Conservation (phyloP, 2,888 invertebrate species). For the Steromphala cineraria region DNA sequence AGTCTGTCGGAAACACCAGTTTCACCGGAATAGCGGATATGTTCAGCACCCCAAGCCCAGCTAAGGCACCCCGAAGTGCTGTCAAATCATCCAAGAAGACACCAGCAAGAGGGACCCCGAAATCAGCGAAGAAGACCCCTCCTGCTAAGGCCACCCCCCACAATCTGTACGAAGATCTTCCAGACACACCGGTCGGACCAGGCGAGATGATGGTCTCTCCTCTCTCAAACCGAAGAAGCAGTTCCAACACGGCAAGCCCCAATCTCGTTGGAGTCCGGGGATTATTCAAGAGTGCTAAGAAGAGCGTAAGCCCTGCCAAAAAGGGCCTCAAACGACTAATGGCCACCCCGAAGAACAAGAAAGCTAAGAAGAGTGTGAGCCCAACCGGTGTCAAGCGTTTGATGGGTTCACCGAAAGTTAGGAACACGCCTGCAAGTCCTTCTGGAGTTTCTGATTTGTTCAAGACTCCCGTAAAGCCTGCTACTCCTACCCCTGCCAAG, state of each 20-base stretch:
- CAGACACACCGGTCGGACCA: slow-evolving; percentile 72
- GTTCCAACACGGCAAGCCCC: slow-evolving; percentile 41
- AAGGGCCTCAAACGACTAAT: slow-evolving; percentile 23
- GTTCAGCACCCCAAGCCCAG: slow-evolving; percentile 29
- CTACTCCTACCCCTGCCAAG: slow-evolving; percentile 25
- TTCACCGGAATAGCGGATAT: slow-evolving; percentile 31
- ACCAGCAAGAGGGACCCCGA: background rate
- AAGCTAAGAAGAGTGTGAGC: slow-evolving; percentile 29
- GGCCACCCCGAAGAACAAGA: slow-evolving; percentile 40
- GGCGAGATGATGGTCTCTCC: slow-evolving; percentile 74
- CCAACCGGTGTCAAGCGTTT: slow-evolving; percentile 46
- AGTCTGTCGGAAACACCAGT: slow-evolving; percentile 33
- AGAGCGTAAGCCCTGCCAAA: background rate
- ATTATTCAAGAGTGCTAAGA: slow-evolving; percentile 36
- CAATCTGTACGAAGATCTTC: slow-evolving; percentile 67
- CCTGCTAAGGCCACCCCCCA: slow-evolving; percentile 50
- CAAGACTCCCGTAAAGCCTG: slow-evolving; percentile 14
- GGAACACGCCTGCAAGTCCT: slow-evolving; percentile 34
- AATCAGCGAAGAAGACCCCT: slow-evolving; percentile 40
- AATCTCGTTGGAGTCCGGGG: slow-evolving; percentile 55
- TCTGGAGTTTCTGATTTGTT: slow-evolving; percentile 46
- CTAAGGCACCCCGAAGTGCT: background rate
- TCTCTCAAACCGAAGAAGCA: slow-evolving; percentile 36
- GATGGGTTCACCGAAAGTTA: slow-evolving; percentile 44
- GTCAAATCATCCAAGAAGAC: slow-evolving; percentile 18